Evolutionary conservation across 2,113 vertebrate species (phyloP).

Genomic region (Hemichromis elongatus): DNA sequence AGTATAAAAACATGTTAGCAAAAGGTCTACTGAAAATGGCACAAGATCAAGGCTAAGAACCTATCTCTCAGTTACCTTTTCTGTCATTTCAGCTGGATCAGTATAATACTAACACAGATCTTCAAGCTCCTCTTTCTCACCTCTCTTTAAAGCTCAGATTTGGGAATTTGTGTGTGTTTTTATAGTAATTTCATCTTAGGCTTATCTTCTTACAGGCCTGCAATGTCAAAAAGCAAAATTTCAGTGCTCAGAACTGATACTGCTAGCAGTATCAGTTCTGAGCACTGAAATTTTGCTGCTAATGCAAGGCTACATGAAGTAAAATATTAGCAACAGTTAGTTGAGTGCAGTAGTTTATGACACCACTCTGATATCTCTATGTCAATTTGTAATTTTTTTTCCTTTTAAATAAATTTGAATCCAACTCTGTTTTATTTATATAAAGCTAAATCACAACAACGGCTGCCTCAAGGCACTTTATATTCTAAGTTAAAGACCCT

Average conservation of each 20-base stretch:
- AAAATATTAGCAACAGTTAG: neutral
- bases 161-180: neutral
- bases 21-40: conserved; percentile 54
- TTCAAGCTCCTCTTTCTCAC: neutral
- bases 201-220: neutral
- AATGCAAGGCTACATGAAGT: no score
- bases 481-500: no score
- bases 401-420: no score
- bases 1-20: conserved; percentile 14
- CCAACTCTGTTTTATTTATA: no score
- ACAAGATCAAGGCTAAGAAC: conserved; percentile 37
- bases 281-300: no score
- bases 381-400: no score
- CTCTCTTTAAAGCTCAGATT: neutral
- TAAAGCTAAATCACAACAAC: no score
- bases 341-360: no score
- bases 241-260: neutral
- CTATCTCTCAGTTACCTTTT: neutral
- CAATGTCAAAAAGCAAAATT: neutral
- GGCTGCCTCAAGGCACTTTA: no score
- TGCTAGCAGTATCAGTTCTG: no score
- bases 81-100: neutral
- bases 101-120: neutral
- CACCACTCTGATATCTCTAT: no score
- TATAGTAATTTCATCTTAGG: neutral